Evolutionary conservation across 2,888 invertebrate species (phyloP).

Genomic region (Eupithecia pulchellata): DNA sequence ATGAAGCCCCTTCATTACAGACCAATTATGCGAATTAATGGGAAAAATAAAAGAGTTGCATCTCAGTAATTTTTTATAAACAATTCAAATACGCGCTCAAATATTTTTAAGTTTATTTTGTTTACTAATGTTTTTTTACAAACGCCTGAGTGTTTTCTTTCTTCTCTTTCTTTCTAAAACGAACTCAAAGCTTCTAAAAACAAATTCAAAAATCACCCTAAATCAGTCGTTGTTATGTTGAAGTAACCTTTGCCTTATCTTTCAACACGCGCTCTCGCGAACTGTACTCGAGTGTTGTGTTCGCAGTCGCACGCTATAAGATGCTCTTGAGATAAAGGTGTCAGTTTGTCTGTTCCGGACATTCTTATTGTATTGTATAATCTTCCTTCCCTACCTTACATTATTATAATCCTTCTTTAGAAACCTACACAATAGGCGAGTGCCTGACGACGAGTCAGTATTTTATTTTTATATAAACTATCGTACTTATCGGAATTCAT

Average conservation of each 20-base stretch:
- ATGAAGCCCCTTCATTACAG: not conserved
- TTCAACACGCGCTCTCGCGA: not conserved
- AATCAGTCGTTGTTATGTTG: not conserved
- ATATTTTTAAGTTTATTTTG: no score
- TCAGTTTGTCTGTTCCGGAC: not conserved
- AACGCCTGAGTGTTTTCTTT: no score
- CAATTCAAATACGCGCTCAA: no score
- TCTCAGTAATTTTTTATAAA: not conserved
- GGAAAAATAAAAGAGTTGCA: not conserved
- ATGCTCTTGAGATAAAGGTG: not conserved
- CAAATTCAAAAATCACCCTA: not conserved
- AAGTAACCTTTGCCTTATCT: not conserved
- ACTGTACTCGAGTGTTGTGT: not conserved
- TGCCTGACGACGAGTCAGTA: not conserved
- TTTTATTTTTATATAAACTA: no score
- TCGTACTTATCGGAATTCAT: no score
- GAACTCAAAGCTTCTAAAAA: not conserved
- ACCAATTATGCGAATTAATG: not conserved
- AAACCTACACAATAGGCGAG: not conserved
- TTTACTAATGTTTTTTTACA: no score
- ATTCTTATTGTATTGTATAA: not conserved
- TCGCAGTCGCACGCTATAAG: conserved; percentile 1
- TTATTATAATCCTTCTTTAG: not conserved
- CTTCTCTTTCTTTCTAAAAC: no score
- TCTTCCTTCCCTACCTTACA: not conserved